A percentile compares a stretch with the other conserved stretches of the same genome.
phyloP scores from a whole-genome alignment of 1,140 invertebrate genomes.

The Brachystomella parvula region DNA sequence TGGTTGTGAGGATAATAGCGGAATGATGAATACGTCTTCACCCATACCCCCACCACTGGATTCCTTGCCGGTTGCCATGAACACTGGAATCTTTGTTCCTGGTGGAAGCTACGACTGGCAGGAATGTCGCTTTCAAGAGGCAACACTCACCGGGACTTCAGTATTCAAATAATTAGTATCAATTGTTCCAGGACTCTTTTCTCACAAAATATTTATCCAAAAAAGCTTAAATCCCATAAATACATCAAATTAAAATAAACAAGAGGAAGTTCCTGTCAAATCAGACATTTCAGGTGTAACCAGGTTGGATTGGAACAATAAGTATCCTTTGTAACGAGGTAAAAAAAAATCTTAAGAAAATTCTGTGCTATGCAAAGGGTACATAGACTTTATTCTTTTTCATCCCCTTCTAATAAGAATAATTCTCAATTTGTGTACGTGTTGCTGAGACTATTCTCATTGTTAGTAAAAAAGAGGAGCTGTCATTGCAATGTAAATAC shows the following conservation, averaged over 20 bases:
- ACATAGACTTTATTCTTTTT: too few relatives aligned
- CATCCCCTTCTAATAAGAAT: too few relatives aligned
- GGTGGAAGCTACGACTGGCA: constrained; percentile 33
- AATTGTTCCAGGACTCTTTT: not conserved
- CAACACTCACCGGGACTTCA: constrained; percentile 30
- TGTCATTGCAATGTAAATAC: too few relatives aligned
- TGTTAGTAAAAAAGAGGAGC: too few relatives aligned
- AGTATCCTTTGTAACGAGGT: not conserved
- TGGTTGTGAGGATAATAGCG: not conserved
- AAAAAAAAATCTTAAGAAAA: too few relatives aligned
- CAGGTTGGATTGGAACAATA: constrained; percentile 7
- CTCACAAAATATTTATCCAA: too few relatives aligned
- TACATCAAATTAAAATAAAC: not conserved
- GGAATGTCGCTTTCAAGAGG: constrained; percentile 35
- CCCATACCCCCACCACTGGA: constrained; percentile 13
- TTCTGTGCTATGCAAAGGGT: too few relatives aligned
- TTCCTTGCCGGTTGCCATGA: constrained; percentile 36
- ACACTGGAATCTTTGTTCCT: constrained; percentile 37
- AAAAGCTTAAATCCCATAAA: not conserved
- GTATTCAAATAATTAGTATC: constrained; percentile 32
- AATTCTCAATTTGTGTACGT: too few relatives aligned
- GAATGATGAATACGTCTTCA: constrained; percentile 18
- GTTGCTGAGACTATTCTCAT: too few relatives aligned
- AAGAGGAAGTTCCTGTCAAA: not conserved
- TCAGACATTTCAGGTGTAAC: not conserved